Evolutionary conservation across 2,797 vertebrate species (phyloP).

Genomic region (Micrastur ruficollis): DNA sequence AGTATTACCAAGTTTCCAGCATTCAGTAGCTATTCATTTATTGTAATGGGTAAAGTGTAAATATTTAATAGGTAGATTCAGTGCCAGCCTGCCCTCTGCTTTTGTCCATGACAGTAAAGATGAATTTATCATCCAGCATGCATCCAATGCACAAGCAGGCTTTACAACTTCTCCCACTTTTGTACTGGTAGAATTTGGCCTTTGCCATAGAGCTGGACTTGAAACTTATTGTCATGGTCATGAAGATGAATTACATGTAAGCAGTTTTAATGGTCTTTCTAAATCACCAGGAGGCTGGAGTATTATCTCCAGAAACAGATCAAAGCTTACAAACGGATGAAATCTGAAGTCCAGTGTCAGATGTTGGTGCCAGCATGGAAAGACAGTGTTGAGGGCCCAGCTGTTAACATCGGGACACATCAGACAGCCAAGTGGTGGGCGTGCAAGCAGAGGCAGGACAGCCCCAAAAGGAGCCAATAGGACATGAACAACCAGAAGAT

Average conservation of each 20-base stretch:
- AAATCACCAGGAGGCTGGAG: neutral
- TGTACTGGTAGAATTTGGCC: neutral
- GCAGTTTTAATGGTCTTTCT: neutral
- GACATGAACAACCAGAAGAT: neutral
- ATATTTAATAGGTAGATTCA: neutral
- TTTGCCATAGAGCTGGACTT: neutral
- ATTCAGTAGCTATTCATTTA: neutral
- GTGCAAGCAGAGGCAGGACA: neutral
- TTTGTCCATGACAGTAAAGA: neutral
- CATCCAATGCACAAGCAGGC: neutral
- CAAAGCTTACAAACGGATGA: neutral
- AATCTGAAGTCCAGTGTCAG: neutral
- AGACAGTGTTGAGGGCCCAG: neutral
- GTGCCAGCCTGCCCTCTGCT: neutral
- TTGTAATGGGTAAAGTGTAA: neutral
- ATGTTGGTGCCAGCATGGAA: neutral
- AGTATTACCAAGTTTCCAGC: neutral
- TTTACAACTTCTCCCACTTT: neutral
- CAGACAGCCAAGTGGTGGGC: neutral
- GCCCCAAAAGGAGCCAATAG: neutral
- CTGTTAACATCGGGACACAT: neutral
- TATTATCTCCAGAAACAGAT: neutral
- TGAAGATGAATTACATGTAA: neutral
- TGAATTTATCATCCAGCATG: neutral
- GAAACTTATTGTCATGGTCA: neutral